A percentile compares a stretch with the other conserved stretches of the same genome.
phyloP scores from a whole-genome alignment of 1,140 invertebrate genomes.

The Copidosoma floridanum region DNA sequence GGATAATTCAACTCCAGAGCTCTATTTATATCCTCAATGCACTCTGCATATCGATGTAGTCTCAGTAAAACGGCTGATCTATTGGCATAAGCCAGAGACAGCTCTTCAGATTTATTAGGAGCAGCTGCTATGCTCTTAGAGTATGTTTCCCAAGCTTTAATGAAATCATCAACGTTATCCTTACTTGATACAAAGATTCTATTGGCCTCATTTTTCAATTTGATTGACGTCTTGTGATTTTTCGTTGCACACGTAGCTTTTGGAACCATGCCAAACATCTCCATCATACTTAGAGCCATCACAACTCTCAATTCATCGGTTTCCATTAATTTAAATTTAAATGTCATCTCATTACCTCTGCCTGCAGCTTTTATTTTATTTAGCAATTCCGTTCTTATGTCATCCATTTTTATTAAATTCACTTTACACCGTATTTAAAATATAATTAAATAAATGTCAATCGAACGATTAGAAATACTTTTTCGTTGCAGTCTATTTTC shows the following conservation, averaged over 20 bases:
- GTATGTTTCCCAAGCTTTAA: conserved; percentile 52
- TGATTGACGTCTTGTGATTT: conserved; percentile 16
- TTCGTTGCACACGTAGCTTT: conserved; percentile 18
- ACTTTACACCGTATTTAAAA: background rate
- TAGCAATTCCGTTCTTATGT: background rate
- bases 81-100: conserved; percentile 67
- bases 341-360: conserved; percentile 5
- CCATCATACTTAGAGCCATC: background rate
- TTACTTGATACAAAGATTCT: conserved; percentile 21
- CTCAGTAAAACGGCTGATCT: conserved; percentile 69
- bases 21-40: conserved; percentile 55
- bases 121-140: conserved; percentile 64
- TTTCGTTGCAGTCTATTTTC: too few relatives aligned
- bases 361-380: conserved; percentile 5
- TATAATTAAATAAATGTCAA: background rate
- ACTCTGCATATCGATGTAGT: conserved; percentile 62
- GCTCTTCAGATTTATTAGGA: conserved; percentile 56
- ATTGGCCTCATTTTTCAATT: conserved; percentile 32
- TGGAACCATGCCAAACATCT: conserved; percentile 19
- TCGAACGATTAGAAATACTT: too few relatives aligned
- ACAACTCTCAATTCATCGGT: conserved; percentile 7
- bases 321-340: background rate
- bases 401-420: background rate
- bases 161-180: conserved; percentile 1
- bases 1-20: conserved; percentile 39